Conservation (phyloP, 2,888 invertebrate species). For the Zaprionus bogoriensis region DNA sequence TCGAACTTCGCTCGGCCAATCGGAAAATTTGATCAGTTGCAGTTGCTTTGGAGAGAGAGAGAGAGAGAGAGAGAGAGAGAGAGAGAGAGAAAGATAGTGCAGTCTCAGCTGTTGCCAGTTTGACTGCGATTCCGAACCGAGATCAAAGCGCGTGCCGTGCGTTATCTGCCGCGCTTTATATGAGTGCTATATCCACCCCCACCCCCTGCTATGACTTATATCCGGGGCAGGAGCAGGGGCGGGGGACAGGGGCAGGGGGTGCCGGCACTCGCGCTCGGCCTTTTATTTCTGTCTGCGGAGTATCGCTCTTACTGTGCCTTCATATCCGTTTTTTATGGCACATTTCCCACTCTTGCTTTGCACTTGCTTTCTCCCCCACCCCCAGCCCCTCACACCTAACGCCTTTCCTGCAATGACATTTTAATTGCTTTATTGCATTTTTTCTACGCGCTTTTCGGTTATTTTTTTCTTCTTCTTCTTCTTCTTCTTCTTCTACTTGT, state of each 20-base stretch:
- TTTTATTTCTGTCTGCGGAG: slow-evolving; percentile 28
- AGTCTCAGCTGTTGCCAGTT: background rate
- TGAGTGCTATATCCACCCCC: slow-evolving; percentile 24
- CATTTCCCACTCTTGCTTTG: slow-evolving; percentile 54
- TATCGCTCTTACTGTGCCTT: slow-evolving; percentile 52
- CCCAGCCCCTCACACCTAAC: slow-evolving; percentile 26
- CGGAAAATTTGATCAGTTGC: background rate
- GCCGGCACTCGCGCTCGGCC: slow-evolving; percentile 35
- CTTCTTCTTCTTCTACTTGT: slow-evolving; percentile 13
- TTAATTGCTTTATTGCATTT: slow-evolving; percentile 77
- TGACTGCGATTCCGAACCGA: background rate
- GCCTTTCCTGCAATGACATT: slow-evolving; percentile 68
- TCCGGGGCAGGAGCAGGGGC: slow-evolving; percentile 28
- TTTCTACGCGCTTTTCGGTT: slow-evolving; percentile 5
- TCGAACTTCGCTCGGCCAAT: background rate
- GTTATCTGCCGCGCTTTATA: slow-evolving; percentile 44
- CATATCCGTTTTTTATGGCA: slow-evolving; percentile 75
- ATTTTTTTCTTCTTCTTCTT: slow-evolving; percentile 2
- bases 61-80: background rate
- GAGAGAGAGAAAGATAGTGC: background rate
- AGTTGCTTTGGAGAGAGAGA: background rate
- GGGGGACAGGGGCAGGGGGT: too few species aligned
- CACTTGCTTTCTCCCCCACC: slow-evolving; percentile 9
- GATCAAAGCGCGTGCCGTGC: background rate
- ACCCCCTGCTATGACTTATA: slow-evolving; percentile 43